Conservation (phyloP, 2,113 vertebrate genomes). For the Nesospiza acunhae region DNA sequence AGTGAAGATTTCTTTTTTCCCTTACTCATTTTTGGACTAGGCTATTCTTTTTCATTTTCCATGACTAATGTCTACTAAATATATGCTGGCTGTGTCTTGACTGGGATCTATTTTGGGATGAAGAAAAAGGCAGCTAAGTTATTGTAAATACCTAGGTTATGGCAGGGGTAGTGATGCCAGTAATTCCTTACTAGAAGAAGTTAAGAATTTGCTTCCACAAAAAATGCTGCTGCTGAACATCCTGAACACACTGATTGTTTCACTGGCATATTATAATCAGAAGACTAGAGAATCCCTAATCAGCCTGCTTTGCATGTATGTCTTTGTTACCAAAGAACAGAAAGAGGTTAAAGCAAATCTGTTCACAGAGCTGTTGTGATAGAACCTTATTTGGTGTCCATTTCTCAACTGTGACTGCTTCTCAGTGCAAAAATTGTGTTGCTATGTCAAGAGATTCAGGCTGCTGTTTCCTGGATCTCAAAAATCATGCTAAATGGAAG, state of each 20-base stretch:
- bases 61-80: slow-evolving; percentile 35
- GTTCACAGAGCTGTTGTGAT: background rate
- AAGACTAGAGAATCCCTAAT: background rate
- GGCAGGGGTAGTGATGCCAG: background rate
- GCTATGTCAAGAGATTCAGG: background rate
- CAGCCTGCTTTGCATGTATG: background rate
- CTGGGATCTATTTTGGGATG: background rate
- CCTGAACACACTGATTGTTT: background rate
- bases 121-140: background rate
- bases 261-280: background rate
- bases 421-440: background rate
- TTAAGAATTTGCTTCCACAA: background rate
- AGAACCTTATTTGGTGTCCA: background rate
- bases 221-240: background rate
- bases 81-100: background rate
- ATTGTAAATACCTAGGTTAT: background rate
- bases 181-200: background rate
- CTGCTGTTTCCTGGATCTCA: background rate
- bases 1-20: background rate
- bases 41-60: slow-evolving; percentile 4
- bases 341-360: background rate
- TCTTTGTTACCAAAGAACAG: background rate
- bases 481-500: background rate
- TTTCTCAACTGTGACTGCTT: background rate
- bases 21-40: background rate